Evolutionary conservation across 2,113 vertebrate genomes (phyloP).

Genomic region (Lanius collurio): DNA sequence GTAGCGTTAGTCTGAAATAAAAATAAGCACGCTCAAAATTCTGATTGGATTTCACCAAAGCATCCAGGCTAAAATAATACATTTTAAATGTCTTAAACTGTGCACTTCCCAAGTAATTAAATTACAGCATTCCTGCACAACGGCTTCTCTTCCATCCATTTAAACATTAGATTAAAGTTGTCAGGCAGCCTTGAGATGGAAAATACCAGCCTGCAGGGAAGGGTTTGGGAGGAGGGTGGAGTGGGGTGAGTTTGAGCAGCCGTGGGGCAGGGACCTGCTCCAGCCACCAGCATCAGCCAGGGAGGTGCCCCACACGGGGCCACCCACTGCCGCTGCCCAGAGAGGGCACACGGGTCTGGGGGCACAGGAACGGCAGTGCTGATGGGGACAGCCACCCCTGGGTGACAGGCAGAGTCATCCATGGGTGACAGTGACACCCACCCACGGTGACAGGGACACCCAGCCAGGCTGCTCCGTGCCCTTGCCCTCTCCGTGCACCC

Average conservation of each 20-base stretch:
- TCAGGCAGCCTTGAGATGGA: neutral
- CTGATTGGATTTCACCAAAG: neutral
- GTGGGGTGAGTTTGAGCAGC: neutral
- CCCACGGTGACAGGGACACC: rapidly evolving
- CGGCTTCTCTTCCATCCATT: neutral
- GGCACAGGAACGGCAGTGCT: neutral
- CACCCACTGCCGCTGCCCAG: neutral
- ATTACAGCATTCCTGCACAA: neutral
- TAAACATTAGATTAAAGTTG: conserved; percentile 5
- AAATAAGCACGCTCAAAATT: neutral
- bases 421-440: neutral
- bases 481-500: rapidly evolving
- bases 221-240: rapidly evolving
- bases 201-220: neutral
- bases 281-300: rapidly evolving
- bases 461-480: neutral
- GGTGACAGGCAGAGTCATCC: neutral
- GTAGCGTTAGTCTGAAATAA: neutral
- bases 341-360: rapidly evolving
- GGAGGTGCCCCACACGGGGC: neutral
- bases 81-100: neutral
- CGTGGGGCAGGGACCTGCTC: neutral
- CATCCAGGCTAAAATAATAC: conserved; percentile 15
- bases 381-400: neutral
- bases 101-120: neutral